Conservation (phyloP, 2,888 invertebrate genomes). For the Apodemia mormo region DNA sequence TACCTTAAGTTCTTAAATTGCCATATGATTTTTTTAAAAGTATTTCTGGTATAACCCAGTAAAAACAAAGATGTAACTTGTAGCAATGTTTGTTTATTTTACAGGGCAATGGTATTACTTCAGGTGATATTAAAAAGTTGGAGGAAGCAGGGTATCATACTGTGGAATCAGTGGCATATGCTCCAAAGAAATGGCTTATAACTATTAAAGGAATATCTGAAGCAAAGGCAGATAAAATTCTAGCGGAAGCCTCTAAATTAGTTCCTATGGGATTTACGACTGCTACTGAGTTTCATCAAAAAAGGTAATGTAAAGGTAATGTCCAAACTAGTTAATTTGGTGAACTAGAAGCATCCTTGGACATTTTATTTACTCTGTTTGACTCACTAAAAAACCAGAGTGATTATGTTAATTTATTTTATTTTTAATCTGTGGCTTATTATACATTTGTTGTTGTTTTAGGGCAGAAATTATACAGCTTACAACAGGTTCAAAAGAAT, state of each 20-base stretch:
- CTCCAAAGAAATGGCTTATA: slow-evolving; percentile 94
- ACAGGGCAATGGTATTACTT: slow-evolving; percentile 94
- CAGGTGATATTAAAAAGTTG: slow-evolving; percentile 95
- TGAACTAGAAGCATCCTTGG: too few relatives aligned
- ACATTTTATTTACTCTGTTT: too few relatives aligned
- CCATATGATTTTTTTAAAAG: too few relatives aligned
- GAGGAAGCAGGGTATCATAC: slow-evolving; percentile 97
- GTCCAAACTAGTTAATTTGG: too few relatives aligned
- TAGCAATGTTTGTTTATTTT: slow-evolving; percentile 34
- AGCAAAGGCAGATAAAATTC: slow-evolving; percentile 97
- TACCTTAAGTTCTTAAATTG: too few relatives aligned
- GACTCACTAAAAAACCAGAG: too few relatives aligned
- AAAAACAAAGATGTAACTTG: too few relatives aligned
- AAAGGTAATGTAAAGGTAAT: slow-evolving; percentile 85
- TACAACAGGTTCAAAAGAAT: slow-evolving; percentile 96
- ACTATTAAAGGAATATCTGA: slow-evolving; percentile 98
- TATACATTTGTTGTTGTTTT: slow-evolving; percentile 33
- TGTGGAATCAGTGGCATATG: slow-evolving; percentile 96
- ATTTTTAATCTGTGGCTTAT: too few relatives aligned
- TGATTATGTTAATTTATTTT: too few relatives aligned
- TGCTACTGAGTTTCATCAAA: slow-evolving; percentile 97
- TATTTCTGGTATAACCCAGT: too few relatives aligned
- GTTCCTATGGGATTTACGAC: slow-evolving; percentile 99
- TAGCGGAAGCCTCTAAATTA: slow-evolving; percentile 94
- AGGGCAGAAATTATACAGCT: slow-evolving; percentile 95